Base-by-base conservation (phyloP, 2,113 vertebrate genomes). In the Otolemur garnettii region DNA sequence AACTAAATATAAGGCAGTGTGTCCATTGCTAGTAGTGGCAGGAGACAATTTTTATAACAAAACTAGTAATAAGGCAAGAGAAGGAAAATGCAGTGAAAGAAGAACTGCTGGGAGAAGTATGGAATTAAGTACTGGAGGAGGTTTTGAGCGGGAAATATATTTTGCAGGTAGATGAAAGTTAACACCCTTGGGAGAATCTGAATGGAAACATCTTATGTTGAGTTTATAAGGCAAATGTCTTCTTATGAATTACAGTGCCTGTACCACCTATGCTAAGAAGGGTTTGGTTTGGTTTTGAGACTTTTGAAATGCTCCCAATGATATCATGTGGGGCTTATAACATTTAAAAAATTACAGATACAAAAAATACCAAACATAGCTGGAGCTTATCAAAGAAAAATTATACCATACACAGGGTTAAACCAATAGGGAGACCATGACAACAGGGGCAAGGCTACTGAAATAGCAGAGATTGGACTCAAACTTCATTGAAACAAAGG, bases 1-100 rank as follows among this genome's bases (percentile, higher is more conserved):
- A 91, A 69, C 91, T 88, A 90, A 94, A 59, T 64, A 5, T 45
- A 93, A 95, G 33, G 22, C 35, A 71, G 10, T 75, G 21, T 35
- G 24, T 26, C 2, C 14, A 7, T 35, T 87, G 88, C 57, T 59
- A 35, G 7, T 64, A 86, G 64, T 71, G 15, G 55, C n/a, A 77
- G 83, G 13, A 66, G 28, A 55, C 35, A 84, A 35, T 89, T 89
- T 74, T 75, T 71, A 68, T 33, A 82, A 42, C 59, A 69, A 88
- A 85, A 79, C 26, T 80, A 79, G 53, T 0, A 62, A 53, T 4
- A 83, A 50, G 14, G 42, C 2, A 81, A 17, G 13, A 24, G 50
- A 82, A 95, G 92, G 1, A 0, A 22, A 62, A 30, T 28, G 19
- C n/a, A 64, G 4, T 69, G 9, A 35, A 72, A 26, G 8, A 90